These are phyloP conservation scores for Dolichotis patagonum DNA, from an alignment of 2,113 vertebrate genomes.

Conservation along the genomic window DNA sequence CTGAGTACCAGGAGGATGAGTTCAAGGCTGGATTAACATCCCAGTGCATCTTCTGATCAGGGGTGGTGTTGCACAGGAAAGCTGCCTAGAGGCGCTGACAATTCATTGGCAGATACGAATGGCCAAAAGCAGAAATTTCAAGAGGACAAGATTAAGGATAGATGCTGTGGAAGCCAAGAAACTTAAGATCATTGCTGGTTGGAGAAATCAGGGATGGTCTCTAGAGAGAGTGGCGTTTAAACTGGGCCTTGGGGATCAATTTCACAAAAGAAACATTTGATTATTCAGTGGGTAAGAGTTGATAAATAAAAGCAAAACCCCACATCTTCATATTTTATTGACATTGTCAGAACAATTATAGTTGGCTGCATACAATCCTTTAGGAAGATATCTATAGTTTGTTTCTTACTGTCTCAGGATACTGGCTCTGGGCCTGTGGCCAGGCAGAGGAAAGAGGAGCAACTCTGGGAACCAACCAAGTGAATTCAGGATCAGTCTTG, in stretches of 20 bases:
- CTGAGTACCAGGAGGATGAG: background rate
- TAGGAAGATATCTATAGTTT: background rate
- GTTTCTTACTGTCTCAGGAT: background rate
- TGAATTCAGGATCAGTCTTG: background rate
- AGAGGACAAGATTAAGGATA: background rate
- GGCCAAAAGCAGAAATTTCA: background rate
- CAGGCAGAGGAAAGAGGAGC: background rate
- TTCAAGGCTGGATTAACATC: background rate
- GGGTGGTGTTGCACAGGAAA: too few species aligned
- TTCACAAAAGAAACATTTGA: constrained; percentile 36
- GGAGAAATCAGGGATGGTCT: background rate
- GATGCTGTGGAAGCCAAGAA: background rate
- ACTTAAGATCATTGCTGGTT: background rate
- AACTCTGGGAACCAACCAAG: background rate
- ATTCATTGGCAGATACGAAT: background rate
- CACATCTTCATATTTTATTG: background rate
- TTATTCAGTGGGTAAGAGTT: constrained; percentile 19
- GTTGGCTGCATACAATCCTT: background rate
- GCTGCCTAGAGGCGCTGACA: background rate
- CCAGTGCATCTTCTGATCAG: background rate
- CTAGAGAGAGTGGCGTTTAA: background rate
- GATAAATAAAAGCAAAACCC: constrained; percentile 6
- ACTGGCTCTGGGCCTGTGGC: background rate
- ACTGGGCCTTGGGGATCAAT: background rate
- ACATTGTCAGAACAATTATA: background rate